Evolutionary conservation across 2,888 invertebrate species (phyloP).

Genomic region (Heliconius sara): DNA sequence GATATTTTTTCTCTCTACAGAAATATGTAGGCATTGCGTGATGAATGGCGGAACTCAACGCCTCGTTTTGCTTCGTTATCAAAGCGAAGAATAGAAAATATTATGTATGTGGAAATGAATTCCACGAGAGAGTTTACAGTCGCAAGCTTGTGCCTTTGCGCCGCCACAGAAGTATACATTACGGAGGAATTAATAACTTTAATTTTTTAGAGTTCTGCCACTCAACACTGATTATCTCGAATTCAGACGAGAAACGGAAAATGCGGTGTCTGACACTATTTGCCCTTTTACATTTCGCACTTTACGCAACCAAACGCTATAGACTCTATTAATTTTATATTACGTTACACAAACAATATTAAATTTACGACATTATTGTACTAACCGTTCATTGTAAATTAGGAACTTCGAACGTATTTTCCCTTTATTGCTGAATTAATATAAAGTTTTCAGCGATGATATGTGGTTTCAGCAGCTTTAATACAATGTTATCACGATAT

Average conservation of each 20-base stretch:
- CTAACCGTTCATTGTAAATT: slow-evolving; percentile 29
- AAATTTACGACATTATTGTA: background rate
- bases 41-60: too few species aligned
- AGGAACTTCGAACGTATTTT: slow-evolving; percentile 40
- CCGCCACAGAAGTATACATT: too few species aligned
- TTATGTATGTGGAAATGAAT: too few species aligned
- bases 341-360: background rate
- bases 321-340: background rate
- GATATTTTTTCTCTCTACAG: background rate
- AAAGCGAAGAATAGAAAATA: too few species aligned
- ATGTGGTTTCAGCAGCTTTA: slow-evolving; percentile 39
- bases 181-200: too few species aligned
- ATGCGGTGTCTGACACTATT: background rate
- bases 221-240: background rate
- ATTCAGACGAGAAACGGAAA: background rate
- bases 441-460: slow-evolving; percentile 40
- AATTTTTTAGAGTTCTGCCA: too few species aligned
- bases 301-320: background rate
- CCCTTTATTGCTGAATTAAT: slow-evolving; percentile 42
- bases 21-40: too few species aligned
- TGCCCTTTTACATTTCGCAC: background rate
- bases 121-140: too few species aligned
- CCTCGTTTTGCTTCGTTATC: too few species aligned
- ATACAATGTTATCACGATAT: slow-evolving; percentile 40
- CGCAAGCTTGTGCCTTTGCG: too few species aligned